A percentile compares a stretch with the other conserved stretches of the same genome.
Conservation (phyloP, 2,113 vertebrate genomes). For the Eolophus roseicapilla region DNA sequence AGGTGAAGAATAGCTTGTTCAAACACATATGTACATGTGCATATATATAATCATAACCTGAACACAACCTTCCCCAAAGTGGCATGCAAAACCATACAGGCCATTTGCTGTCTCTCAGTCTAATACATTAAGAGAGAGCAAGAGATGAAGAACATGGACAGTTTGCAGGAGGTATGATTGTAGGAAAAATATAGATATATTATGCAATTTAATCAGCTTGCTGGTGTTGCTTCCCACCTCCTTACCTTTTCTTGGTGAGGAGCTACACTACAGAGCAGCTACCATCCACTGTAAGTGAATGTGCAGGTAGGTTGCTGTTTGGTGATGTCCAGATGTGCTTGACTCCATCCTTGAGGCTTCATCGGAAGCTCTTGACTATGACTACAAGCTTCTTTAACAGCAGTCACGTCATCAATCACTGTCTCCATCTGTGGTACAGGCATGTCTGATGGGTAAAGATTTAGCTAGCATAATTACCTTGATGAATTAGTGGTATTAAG, state of each 20-base stretch:
- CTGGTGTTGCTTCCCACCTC: not conserved
- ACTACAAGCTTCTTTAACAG: not conserved
- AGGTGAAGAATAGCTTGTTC: not conserved
- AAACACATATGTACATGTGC: not conserved
- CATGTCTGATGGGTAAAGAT: not conserved
- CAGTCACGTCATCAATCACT: not conserved
- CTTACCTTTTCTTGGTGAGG: not conserved
- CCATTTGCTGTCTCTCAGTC: not conserved
- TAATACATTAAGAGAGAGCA: not conserved
- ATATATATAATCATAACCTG: not conserved
- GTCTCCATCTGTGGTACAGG: not conserved
- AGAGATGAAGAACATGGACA: not conserved
- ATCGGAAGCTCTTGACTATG: not conserved
- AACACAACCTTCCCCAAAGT: not conserved
- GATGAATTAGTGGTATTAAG: not conserved
- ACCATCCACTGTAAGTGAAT: not conserved
- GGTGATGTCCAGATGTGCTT: not conserved
- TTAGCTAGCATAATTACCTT: not conserved
- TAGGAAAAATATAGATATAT: not conserved
- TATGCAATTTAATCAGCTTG: not conserved
- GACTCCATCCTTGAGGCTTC: not conserved
- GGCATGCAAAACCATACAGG: not conserved
- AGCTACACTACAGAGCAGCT: not conserved
- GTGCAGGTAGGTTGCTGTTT: accelerated
- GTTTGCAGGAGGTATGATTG: not conserved